phyloP scores from a whole-genome alignment of 1,140 invertebrate species.

The Drosophila arizonae region DNA sequence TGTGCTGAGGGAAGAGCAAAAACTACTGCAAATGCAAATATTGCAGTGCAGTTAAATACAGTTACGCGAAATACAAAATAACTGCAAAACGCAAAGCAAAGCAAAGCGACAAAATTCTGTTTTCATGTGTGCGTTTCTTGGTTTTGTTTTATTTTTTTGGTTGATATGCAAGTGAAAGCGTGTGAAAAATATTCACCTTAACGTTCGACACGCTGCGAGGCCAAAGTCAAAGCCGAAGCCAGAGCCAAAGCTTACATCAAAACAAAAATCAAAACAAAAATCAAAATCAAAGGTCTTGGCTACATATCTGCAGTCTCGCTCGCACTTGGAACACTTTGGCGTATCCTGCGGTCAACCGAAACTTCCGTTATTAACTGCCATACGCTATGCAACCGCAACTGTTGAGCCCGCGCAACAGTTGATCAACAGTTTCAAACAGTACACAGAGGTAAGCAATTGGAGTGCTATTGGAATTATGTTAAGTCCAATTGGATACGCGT shows the following conservation, averaged over 20 bases:
- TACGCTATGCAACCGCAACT: slow-evolving; percentile 63
- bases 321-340: slow-evolving; percentile 2
- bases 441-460: slow-evolving; percentile 39
- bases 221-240: slow-evolving; percentile 29
- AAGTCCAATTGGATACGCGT: not conserved
- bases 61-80: slow-evolving; percentile 12
- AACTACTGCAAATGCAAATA: slow-evolving; percentile 10
- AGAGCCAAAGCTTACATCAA: slow-evolving; percentile 15
- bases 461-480: not conserved
- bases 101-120: slow-evolving; percentile 32
- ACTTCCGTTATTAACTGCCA: slow-evolving; percentile 46
- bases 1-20: not conserved
- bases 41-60: slow-evolving; percentile 19
- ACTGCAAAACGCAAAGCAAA: slow-evolving; percentile 5
- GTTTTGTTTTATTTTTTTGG: slow-evolving; percentile 34
- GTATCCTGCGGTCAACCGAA: slow-evolving; percentile 54
- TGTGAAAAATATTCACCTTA: slow-evolving; percentile 64
- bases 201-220: slow-evolving; percentile 39
- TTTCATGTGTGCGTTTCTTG: slow-evolving; percentile 9
- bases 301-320: slow-evolving; percentile 14
- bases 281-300: slow-evolving; percentile 21
- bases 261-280: slow-evolving; percentile 29
- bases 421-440: not conserved
- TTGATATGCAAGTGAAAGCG: slow-evolving; percentile 71
- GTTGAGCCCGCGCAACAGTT: slow-evolving; percentile 33